These are phyloP conservation scores for Drosophila athabasca DNA, from an alignment of 1,140 invertebrate genomes.

Conservation along the genomic window DNA sequence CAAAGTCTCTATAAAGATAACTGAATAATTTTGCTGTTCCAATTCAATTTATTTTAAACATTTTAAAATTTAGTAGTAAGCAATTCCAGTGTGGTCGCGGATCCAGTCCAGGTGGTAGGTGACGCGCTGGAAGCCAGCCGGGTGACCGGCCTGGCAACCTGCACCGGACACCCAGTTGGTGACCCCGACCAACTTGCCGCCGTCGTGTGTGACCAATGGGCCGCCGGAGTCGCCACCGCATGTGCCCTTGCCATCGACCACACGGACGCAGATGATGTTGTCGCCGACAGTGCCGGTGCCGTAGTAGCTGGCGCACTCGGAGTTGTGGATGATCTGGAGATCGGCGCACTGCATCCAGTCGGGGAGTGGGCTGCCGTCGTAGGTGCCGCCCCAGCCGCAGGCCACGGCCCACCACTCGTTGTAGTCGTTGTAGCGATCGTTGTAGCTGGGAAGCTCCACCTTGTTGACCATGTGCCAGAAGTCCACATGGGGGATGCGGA, in stretches of 20 bases:
- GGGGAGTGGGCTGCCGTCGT: conserved; percentile 38
- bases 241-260: conserved; percentile 37
- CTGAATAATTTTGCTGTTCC: neutral
- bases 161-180: conserved; percentile 62
- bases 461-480: conserved; percentile 46
- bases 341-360: conserved; percentile 40
- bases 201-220: conserved; percentile 83
- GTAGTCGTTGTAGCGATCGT: conserved; percentile 37
- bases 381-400: conserved; percentile 50
- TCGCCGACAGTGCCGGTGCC: conserved; percentile 23
- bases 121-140: conserved; percentile 41
- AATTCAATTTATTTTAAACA: conserved; percentile 8
- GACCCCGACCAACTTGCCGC: conserved; percentile 83
- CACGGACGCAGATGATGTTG: conserved; percentile 49
- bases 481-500: conserved; percentile 37
- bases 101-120: conserved; percentile 43
- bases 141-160: conserved; percentile 29
- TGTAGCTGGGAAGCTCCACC: conserved; percentile 45
- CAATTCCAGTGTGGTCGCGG: conserved; percentile 34
- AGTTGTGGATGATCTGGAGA: conserved; percentile 42
- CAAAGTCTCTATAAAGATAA: too few species aligned
- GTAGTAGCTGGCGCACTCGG: conserved; percentile 26
- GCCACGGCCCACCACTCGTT: conserved; percentile 46
- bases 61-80: conserved; percentile 16
- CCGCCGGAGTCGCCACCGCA: conserved; percentile 85